Base-by-base conservation (phyloP, 2,797 vertebrate species). In the Spinus pinus region DNA sequence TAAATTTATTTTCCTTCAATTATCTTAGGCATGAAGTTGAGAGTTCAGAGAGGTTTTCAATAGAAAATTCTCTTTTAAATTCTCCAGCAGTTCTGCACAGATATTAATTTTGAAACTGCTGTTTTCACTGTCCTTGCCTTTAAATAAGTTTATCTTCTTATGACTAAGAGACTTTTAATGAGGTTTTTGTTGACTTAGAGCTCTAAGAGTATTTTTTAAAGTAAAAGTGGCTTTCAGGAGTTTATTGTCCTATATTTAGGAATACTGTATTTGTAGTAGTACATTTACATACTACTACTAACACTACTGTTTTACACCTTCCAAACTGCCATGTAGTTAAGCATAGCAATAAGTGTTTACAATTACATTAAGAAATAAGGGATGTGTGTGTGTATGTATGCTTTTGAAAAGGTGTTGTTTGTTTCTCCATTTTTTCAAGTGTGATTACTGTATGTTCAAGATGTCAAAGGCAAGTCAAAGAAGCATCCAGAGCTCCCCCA, bases 1-100 rank as follows among this genome's bases (percentile, higher is more conserved):
- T 91, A 95, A 87, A 97, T 75, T 95, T 94, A 95, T 95, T 93
- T 88, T 93, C 53, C 47, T 95, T 88, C 88, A 88, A 53, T 96
- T 97, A 95, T 94, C 74, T 85, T 44, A 77, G 69, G 78, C 73
- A 75, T 24, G 57, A 95, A 93, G 49, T 92, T 81, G 54, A 75
- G 86, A 86, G 71, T 92, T 91, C 35, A 27, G 54, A 78, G 75
- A 69, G 14, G 3, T 86, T 92, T 95, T 72, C 41, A 89, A 35
- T 17, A 79, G 47, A 49, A 95, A 85, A 75, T 7, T 33, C 37
- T 60, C 30, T 33, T 92, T 93, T 77, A 65, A 70, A 69, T 81
- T 92, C 86, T 82, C 53, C 70, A 88, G 47, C 47, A 69, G 30
- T 66, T 64, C 80, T 60, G 54, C 57, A 30, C 2, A 54, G 14